Evolutionary conservation across 1,140 invertebrate genomes (phyloP).

Genomic region (Marisa cornuarietis): DNA sequence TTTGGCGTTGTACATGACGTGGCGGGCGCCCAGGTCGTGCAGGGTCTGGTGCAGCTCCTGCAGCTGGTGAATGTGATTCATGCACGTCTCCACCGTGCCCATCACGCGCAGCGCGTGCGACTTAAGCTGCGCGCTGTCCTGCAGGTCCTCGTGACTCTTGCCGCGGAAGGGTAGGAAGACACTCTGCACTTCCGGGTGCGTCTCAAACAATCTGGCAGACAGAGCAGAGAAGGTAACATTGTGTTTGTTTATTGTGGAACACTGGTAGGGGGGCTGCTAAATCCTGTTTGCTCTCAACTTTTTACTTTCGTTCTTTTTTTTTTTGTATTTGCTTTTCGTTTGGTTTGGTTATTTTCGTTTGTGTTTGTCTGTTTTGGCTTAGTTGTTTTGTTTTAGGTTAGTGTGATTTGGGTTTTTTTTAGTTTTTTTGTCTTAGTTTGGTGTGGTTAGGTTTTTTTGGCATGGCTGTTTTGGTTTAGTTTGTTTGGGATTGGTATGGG

Average conservation of each 20-base stretch:
- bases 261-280: too few species aligned
- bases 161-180: constrained; percentile 72
- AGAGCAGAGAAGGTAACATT: neutral
- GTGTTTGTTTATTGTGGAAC: neutral
- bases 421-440: too few species aligned
- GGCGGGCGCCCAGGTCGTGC: constrained; percentile 69
- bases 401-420: too few species aligned
- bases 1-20: constrained; percentile 71
- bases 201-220: constrained; percentile 70
- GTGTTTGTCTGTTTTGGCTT: too few species aligned
- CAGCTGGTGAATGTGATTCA: constrained; percentile 69
- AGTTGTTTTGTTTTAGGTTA: too few species aligned
- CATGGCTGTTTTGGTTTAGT: too few species aligned
- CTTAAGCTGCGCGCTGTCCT: constrained; percentile 69
- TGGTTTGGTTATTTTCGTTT: too few species aligned
- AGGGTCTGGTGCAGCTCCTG: constrained; percentile 69
- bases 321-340: too few species aligned
- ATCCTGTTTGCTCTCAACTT: too few species aligned
- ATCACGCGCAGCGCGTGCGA: constrained; percentile 72
- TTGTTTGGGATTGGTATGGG: too few species aligned
- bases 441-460: too few species aligned
- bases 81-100: constrained; percentile 73
- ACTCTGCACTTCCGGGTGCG: constrained; percentile 72
- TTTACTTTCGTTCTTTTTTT: too few species aligned
- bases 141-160: constrained; percentile 68